phyloP scores from a whole-genome alignment of 1,140 invertebrate species.

The Globodera ellingtonae region DNA sequence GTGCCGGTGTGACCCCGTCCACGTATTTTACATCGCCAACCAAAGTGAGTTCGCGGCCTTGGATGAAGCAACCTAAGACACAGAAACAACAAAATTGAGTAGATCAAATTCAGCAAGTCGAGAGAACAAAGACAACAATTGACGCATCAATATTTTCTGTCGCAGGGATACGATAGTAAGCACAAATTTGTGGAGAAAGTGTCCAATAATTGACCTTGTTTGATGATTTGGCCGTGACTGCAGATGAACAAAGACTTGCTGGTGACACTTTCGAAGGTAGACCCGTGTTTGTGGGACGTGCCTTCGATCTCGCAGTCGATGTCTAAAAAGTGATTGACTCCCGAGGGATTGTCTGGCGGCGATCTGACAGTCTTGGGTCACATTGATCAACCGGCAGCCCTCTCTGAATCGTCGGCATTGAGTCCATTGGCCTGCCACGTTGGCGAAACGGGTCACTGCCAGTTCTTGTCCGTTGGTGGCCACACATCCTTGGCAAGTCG shows the following conservation, averaged over 20 bases:
- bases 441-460: constrained; percentile 38
- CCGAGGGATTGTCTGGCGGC: background rate
- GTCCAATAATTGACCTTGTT: constrained; percentile 34
- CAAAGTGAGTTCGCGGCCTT: constrained; percentile 35
- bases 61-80: constrained; percentile 43
- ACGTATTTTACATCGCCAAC: constrained; percentile 50
- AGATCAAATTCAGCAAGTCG: background rate
- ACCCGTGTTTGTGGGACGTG: constrained; percentile 39
- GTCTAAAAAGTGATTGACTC: constrained; percentile 24
- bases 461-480: constrained; percentile 43
- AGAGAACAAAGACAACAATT: background rate
- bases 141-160: background rate
- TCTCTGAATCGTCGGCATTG: constrained; percentile 46
- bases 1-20: constrained; percentile 37
- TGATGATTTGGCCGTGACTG: constrained; percentile 47
- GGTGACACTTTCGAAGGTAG: constrained; percentile 32
- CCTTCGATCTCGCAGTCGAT: constrained; percentile 47
- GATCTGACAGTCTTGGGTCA: constrained; percentile 45
- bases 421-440: constrained; percentile 50
- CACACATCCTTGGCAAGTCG: constrained; percentile 36
- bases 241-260: constrained; percentile 39
- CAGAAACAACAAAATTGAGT: constrained; percentile 21
- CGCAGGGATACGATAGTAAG: too few species aligned
- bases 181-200: too few species aligned
- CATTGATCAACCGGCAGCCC: constrained; percentile 52